Evolutionary conservation across 2,888 invertebrate species (phyloP).

Genomic region (Chouioia cunea): DNA sequence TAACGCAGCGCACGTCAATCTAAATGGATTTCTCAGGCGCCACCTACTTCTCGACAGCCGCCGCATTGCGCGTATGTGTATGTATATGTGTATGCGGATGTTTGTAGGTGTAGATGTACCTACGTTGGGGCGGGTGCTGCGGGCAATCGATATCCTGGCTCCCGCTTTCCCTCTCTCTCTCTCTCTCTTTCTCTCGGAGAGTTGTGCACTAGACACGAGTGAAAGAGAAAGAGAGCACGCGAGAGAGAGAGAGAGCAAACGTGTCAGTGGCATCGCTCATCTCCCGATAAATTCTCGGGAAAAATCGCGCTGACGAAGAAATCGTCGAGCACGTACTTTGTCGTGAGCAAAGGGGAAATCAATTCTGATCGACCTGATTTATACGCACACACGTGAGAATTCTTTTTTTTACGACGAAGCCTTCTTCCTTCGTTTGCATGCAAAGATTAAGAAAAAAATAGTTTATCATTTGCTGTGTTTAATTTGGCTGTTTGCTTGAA

Average conservation of each 20-base stretch:
- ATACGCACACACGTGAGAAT: no score
- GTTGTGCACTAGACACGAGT: not conserved
- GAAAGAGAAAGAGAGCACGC: not conserved
- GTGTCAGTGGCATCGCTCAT: not conserved
- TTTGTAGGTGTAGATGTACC: not conserved
- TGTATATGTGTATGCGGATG: not conserved
- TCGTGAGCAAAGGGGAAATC: no score
- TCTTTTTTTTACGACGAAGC: no score
- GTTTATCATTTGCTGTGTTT: no score
- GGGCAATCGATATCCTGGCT: not conserved
- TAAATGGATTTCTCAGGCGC: conserved; percentile 20
- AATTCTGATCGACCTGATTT: no score
- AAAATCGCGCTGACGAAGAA: conserved; percentile 47
- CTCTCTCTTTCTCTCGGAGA: not conserved
- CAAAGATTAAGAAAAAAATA: no score
- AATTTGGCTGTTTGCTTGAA: no score
- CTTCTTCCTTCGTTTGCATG: no score
- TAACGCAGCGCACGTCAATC: conserved; percentile 6
- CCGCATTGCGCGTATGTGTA: not conserved
- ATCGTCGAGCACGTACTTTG: conserved; percentile 8
- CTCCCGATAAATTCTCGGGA: conserved; percentile 42
- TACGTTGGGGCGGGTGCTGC: no score
- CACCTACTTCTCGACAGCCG: not conserved
- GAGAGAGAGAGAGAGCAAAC: not conserved
- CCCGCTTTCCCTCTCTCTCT: not conserved